Base-by-base conservation (phyloP, 2,797 vertebrate species). In the Craterocephalus amniculus region DNA sequence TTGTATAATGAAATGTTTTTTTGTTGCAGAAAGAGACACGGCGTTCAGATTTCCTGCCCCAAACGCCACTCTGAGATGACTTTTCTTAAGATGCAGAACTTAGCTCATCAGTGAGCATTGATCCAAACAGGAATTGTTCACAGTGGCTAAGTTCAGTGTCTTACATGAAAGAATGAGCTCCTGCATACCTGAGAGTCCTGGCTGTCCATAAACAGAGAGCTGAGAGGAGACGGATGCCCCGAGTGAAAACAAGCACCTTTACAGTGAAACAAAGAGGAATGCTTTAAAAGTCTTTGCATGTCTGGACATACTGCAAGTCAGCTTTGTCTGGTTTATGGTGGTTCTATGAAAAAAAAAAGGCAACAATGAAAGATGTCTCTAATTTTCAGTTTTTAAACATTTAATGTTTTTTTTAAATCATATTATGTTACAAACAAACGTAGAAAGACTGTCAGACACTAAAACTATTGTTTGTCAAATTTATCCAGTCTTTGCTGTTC, bases 81-180 rank as follows among this genome's bases (percentile, higher is more conserved):
- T 87, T 91, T 90, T 90, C 89, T 90, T 78, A 80, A 91, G 93
- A 90, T 79, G 72, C 90, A 91, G 93, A 90, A 88, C 88, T 94
- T 94, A 93, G 93, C 84, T 92, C 88, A 92, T 87, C 86, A 80
- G 93, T 91, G 93, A 94, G 90, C 93, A 93, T 90, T 83, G 80
- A 84, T 76, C 76, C 75, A 76, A 78, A 66, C 18, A 62, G 63
- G 64, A 84, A 70, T 92, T 93, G 93, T 94, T 94, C 93, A 94
- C 93, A 94, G 93, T 93, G 93, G 92, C 92, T 94, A 94, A 94
- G 93, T 93, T 94, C 91, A 92, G 92, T 85, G 75, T 92, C 93
- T 88, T 82, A 88, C 86, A 87, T 84, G 91, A 92, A 91, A 88
- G 73, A 87, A 81, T 78, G 65, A 83, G 49, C 83, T 69, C 55